Evolutionary conservation across 2,888 invertebrate genomes (phyloP).

Genomic region (Caenorhabditis panamensis): DNA sequence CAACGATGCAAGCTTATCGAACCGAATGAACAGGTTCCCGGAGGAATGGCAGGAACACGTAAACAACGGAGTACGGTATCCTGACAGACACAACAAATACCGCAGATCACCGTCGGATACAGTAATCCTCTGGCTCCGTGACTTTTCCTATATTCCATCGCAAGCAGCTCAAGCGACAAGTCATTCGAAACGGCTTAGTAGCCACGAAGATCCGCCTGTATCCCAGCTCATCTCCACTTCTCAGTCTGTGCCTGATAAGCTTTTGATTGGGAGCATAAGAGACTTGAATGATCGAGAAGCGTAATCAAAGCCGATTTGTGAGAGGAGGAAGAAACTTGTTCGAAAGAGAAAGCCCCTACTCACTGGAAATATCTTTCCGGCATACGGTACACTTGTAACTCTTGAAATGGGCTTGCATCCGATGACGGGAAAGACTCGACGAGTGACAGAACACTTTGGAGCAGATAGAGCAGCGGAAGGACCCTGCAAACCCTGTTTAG

Average conservation of each 20-base stretch:
- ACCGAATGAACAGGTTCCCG: not conserved
- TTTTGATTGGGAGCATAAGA: not conserved
- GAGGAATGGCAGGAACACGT: not conserved
- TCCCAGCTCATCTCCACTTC: not conserved
- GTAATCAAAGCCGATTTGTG: not conserved
- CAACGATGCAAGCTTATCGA: not conserved
- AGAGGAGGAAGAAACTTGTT: not conserved
- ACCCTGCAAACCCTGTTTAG: conserved; percentile 60
- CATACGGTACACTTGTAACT: conserved; percentile 78
- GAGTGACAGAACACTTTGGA: conserved; percentile 78
- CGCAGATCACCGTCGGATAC: not conserved
- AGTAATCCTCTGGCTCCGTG: not conserved
- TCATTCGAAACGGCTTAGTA: not conserved
- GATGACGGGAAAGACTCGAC: conserved; percentile 75
- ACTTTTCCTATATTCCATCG: not conserved
- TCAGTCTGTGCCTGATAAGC: not conserved
- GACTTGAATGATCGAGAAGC: not conserved
- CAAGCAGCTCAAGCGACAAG: not conserved
- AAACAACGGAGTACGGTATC: not conserved
- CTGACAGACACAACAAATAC: too few relatives aligned
- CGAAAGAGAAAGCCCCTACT: conserved; percentile 46
- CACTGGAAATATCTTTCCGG: conserved; percentile 77
- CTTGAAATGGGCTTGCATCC: conserved; percentile 80
- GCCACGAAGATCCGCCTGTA: not conserved
- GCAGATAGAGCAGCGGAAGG: conserved; percentile 76